Percentiles rank a stretch among this genome's conserved stretches.
Conservation (phyloP, 2,797 vertebrate genomes). For the Amniataba percoides region DNA sequence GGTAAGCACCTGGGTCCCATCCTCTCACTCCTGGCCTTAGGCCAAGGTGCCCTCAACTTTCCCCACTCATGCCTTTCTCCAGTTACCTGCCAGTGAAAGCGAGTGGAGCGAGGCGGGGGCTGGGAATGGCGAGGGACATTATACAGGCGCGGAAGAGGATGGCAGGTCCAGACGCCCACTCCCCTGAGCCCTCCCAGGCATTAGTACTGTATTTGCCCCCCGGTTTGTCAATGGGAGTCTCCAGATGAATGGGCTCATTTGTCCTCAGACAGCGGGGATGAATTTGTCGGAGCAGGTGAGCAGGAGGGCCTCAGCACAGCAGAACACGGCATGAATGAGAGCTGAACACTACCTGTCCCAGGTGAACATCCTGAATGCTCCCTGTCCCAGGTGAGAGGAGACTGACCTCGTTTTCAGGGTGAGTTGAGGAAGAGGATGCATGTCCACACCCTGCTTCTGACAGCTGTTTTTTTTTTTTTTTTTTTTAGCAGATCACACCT, state of each 20-base stretch:
- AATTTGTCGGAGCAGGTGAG: constrained; percentile 84
- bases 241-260: constrained; percentile 85
- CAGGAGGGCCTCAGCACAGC: constrained; percentile 77
- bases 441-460: constrained; percentile 66
- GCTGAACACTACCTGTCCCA: constrained; percentile 82
- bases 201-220: constrained; percentile 81
- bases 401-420: constrained; percentile 81
- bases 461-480: constrained; percentile 37
- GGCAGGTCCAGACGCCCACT: constrained; percentile 84
- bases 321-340: constrained; percentile 70
- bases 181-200: constrained; percentile 83
- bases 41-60: constrained; percentile 78
- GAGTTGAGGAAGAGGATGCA: constrained; percentile 59
- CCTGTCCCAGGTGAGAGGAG: constrained; percentile 80
- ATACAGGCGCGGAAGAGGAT: constrained; percentile 82
- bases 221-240: constrained; percentile 82
- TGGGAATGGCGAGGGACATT: constrained; percentile 76
- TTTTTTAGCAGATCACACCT: constrained; percentile 32
- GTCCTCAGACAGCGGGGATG: constrained; percentile 85
- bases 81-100: constrained; percentile 85
- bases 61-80: constrained; percentile 75
- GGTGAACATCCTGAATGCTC: constrained; percentile 81
- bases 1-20: constrained; percentile 75
- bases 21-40: constrained; percentile 68
- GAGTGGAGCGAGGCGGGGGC: constrained; percentile 62